Evolutionary conservation across 2,888 invertebrate genomes (phyloP).

Genomic region (Cephus spinipes): DNA sequence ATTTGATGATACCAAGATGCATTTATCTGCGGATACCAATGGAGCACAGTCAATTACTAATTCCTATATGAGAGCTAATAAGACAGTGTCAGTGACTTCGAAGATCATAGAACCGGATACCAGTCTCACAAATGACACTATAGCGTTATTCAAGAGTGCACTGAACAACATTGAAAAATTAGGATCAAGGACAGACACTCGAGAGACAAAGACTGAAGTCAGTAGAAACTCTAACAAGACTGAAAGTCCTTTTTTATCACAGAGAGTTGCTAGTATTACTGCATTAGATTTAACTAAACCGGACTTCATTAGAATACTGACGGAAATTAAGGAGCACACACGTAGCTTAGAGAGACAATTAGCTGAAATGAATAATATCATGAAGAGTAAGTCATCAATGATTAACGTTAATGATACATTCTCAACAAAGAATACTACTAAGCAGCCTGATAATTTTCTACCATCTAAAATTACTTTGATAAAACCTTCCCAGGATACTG

Average conservation of each 20-base stretch:
- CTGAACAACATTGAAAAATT: background rate
- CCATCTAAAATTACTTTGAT: background rate
- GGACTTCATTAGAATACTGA: constrained; percentile 34
- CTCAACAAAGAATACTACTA: background rate
- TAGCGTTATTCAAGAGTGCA: background rate
- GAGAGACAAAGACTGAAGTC: background rate
- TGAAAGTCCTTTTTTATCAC: background rate
- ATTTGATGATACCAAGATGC: background rate
- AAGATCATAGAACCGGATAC: background rate
- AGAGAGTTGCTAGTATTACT: background rate
- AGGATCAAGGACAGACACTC: background rate
- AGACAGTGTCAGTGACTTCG: background rate
- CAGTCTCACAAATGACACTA: background rate
- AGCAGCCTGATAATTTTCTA: background rate
- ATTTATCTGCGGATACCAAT: background rate
- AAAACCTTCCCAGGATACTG: background rate
- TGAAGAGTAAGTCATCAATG: constrained; percentile 18
- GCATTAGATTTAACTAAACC: constrained; percentile 30
- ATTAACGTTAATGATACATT: background rate
- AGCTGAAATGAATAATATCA: constrained; percentile 30
- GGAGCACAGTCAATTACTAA: background rate
- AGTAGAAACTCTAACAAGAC: background rate
- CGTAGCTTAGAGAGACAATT: constrained; percentile 36
- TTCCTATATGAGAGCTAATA: background rate
- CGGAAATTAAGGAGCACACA: constrained; percentile 40